phyloP scores from a whole-genome alignment of 1,140 invertebrate genomes.

The Carposina sasakii region DNA sequence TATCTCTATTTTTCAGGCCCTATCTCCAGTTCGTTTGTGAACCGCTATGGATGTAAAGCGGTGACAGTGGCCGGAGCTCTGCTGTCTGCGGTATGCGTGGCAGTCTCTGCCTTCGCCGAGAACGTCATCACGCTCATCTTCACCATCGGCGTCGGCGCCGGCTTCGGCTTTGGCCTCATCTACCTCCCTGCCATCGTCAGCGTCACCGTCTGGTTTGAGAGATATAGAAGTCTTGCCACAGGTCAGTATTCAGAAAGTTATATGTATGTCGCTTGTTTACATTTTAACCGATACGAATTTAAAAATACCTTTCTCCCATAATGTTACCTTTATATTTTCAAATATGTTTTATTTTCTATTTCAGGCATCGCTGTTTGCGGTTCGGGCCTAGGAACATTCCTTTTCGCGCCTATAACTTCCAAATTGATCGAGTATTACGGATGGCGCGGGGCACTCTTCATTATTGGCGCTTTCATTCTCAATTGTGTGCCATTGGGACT shows the following conservation, averaged over 20 bases:
- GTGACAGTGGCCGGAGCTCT: conserved; percentile 92
- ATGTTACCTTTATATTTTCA: no score
- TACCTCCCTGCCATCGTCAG: conserved; percentile 96
- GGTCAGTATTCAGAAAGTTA: no score
- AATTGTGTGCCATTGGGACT: conserved; percentile 89
- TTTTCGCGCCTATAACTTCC: conserved; percentile 86
- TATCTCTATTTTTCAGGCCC: conserved; percentile 80
- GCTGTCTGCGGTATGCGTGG: conserved; percentile 82
- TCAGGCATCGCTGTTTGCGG: conserved; percentile 92
- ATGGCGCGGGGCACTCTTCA: conserved; percentile 84
- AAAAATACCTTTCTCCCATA: no score
- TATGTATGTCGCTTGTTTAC: no score
- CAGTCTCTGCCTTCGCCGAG: conserved; percentile 82
- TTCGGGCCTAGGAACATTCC: conserved; percentile 89
- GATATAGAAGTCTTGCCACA: conserved; percentile 91
- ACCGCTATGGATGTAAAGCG: conserved; percentile 91
- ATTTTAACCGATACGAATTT: no score
- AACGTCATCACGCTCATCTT: conserved; percentile 88
- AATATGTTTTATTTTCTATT: conserved; percentile 19
- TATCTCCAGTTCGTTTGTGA: conserved; percentile 92
- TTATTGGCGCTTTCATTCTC: conserved; percentile 86
- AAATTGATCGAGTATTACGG: conserved; percentile 76
- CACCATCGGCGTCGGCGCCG: conserved; percentile 91
- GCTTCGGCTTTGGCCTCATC: conserved; percentile 94
- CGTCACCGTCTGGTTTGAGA: conserved; percentile 96